Conservation (phyloP, 1,140 invertebrate species). For the Dermatophagoides farinae region DNA sequence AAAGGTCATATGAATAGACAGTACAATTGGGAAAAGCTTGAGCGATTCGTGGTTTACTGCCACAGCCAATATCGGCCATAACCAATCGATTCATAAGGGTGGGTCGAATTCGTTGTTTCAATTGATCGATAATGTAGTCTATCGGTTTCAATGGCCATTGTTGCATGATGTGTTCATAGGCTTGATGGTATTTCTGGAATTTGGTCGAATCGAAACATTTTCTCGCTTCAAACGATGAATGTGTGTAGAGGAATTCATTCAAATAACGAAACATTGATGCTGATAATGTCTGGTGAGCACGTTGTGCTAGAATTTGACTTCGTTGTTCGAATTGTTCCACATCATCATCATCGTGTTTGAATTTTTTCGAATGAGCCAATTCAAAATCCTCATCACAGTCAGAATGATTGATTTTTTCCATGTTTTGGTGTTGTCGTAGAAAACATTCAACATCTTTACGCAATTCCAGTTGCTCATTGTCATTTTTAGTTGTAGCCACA, state of each 20-base stretch:
- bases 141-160: conserved; percentile 13
- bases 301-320: neutral
- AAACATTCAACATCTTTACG: too few species aligned
- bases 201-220: neutral
- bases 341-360: neutral
- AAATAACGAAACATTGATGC: conserved; percentile 7
- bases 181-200: conserved; percentile 9
- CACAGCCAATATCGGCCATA: conserved; percentile 14
- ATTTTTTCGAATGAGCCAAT: neutral
- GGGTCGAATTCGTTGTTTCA: neutral
- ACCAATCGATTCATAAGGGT: neutral
- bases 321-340: neutral
- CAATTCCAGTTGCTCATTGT: too few species aligned
- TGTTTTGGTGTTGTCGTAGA: neutral
- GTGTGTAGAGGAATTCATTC: conserved; percentile 11
- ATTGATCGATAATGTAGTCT: neutral
- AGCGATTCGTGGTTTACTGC: neutral
- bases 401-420: neutral
- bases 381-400: neutral
- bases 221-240: neutral
- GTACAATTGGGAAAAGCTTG: neutral
- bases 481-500: too few species aligned
- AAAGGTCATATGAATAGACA: conserved; percentile 11
- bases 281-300: neutral
- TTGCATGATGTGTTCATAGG: conserved; percentile 3